Evolutionary conservation across 2,113 vertebrate species (phyloP).

Genomic region (Nibea albiflora): DNA sequence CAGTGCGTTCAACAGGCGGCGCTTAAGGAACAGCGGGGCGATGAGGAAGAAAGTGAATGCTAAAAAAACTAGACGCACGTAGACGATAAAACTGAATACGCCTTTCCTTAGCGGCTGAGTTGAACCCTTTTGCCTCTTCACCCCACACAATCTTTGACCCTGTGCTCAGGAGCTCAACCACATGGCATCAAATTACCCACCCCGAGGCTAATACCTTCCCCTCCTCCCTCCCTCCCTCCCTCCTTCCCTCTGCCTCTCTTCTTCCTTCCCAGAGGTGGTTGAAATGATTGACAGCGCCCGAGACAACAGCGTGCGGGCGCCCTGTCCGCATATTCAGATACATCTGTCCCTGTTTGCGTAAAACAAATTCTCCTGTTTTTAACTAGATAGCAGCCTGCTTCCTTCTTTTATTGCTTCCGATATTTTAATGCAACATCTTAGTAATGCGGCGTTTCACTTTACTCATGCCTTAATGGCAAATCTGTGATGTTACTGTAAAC

Average conservation of each 20-base stretch:
- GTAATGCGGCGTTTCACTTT: conserved; percentile 2
- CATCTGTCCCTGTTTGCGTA: conserved; percentile 15
- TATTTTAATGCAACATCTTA: conserved; percentile 25
- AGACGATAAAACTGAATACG: conserved; percentile 9
- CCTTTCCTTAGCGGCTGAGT: conserved; percentile 24
- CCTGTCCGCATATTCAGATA: conserved; percentile 8
- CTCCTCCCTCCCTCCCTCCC: conserved; percentile 14
- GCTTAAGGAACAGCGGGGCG: not conserved
- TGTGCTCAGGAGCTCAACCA: conserved; percentile 62
- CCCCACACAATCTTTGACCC: conserved; percentile 67
- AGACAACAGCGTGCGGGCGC: conserved; percentile 45
- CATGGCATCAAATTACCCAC: conserved; percentile 73
- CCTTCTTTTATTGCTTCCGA: conserved; percentile 41
- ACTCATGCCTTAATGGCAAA: conserved; percentile 5
- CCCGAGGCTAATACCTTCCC: conserved; percentile 53
- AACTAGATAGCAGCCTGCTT: not conserved
- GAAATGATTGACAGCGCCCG: conserved; percentile 66
- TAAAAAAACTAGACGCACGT: conserved; percentile 1
- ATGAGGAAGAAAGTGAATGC: not conserved
- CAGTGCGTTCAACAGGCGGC: not conserved
- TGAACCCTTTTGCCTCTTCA: conserved; percentile 45
- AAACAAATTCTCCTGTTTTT: conserved; percentile 24
- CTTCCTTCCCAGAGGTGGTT: conserved; percentile 52
- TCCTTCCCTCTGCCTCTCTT: conserved; percentile 22
- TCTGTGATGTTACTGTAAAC: conserved; percentile 38